Evolutionary conservation across 2,888 invertebrate genomes (phyloP), one percentile per base, ranked within the genome.

Genomic region (Harpalus rubripes): DNA sequence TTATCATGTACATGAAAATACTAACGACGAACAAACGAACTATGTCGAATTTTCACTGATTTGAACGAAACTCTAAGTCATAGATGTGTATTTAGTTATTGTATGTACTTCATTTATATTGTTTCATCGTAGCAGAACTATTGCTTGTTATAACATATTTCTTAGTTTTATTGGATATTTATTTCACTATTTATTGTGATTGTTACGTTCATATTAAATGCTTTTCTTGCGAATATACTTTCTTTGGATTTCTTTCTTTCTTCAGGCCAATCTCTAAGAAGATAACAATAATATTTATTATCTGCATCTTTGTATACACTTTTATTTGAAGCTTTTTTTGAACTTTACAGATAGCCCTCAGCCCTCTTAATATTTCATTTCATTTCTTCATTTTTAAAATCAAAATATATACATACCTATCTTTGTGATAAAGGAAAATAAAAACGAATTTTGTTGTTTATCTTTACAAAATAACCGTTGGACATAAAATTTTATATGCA

Each of bases 141-240:
- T 26, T 84, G 84, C 84, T 84, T 84, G 84, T 84, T 84, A 84
- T 84, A 78, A 61, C 78, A 74, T 68, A 84, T 59, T 74, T 76
- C 63, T 84, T 84, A 84, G 84, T 84, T 84, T 78, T 84, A 84
- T 84, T 84, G 84, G 61, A 88, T 88, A 88, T 87, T 87, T 84
- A 86, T 88, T 88, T 87, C 88, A 88, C 88, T 88, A 89, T 89
- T 89, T 89, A 89, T 89, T 89, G 89, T 89, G 89, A 89, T 88
- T 89, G 89, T 89, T 89, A 89, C 87, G 86, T 87, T 87, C 87
- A 85, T 87, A 87, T 89, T 90, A 90, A 90, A 90, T 88, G 89
- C 90, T 90, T 90, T 89, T 88, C 87, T 87, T 78, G 89, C 89
- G 88, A 86, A 87, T 87, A 74, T 87, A 84, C 87, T 88, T 86